Evolutionary conservation across 2,113 vertebrate genomes (phyloP).

Genomic region (Pelecanus crispus): DNA sequence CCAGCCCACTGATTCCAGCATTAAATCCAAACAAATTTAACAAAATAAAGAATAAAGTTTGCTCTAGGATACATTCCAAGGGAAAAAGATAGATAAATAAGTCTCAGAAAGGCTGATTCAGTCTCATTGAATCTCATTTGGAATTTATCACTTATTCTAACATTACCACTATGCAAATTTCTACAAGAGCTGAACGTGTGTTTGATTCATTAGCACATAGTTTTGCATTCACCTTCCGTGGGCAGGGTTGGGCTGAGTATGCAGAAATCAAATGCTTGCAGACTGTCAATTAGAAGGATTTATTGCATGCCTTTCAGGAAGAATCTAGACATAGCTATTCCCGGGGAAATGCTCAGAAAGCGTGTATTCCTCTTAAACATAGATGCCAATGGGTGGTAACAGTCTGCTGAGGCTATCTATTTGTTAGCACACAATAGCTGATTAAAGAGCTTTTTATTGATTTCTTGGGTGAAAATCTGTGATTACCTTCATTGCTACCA

Average conservation of each 20-base stretch:
- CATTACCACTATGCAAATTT: slow-evolving; percentile 3
- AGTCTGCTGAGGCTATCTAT: background rate
- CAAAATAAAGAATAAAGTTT: background rate
- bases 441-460: background rate
- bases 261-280: slow-evolving; percentile 16
- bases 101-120: background rate
- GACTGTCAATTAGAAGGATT: slow-evolving; percentile 54
- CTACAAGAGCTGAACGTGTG: background rate
- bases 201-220: slow-evolving; percentile 32
- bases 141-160: slow-evolving; percentile 11
- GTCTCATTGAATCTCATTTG: slow-evolving; percentile 12
- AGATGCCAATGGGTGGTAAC: background rate
- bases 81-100: background rate
- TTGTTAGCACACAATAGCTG: background rate
- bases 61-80: background rate
- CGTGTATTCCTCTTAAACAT: background rate
- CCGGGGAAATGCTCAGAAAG: background rate
- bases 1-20: background rate
- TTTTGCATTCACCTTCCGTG: background rate
- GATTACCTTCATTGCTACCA: background rate
- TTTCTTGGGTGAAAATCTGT: background rate
- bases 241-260: slow-evolving; percentile 2
- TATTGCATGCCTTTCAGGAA: slow-evolving; percentile 9
- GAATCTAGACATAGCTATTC: background rate
- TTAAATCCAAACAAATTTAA: background rate